Percentiles rank a stretch among this genome's conserved stretches.
Evolutionary conservation across 2,888 invertebrate species (phyloP).

Genomic region (Drosophila crucigera): DNA sequence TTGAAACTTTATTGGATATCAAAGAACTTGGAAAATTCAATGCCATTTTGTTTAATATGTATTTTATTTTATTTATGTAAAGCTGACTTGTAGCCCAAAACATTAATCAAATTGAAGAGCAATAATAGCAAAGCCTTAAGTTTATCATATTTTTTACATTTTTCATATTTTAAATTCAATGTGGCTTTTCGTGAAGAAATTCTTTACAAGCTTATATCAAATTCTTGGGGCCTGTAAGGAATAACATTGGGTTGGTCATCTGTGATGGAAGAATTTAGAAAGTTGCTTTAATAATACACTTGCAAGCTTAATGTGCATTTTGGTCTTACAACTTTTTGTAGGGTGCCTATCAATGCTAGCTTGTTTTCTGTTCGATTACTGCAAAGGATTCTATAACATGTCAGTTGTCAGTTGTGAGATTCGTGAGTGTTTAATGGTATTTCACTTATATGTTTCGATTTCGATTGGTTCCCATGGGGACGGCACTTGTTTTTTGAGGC

Average conservation of each 20-base stretch:
- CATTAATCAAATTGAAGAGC: not conserved
- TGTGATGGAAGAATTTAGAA: not conserved
- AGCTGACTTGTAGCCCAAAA: not conserved
- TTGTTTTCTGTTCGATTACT: not conserved
- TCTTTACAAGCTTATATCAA: not conserved
- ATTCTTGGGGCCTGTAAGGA: not conserved
- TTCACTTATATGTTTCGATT: not conserved
- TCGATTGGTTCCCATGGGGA: conserved; percentile 51
- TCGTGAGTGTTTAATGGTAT: conserved; percentile 45
- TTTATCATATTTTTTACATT: not conserved
- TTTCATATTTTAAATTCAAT: not conserved
- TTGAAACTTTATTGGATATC: not conserved
- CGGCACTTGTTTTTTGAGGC: conserved; percentile 36
- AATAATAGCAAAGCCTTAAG: not conserved
- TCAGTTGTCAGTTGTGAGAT: conserved; percentile 16
- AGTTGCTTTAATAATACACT: not conserved
- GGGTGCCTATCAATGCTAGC: not conserved
- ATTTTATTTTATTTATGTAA: not conserved
- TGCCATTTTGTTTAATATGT: not conserved
- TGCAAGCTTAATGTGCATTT: not conserved
- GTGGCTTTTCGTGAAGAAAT: not conserved
- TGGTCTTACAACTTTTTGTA: not conserved
- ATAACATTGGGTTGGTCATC: not conserved
- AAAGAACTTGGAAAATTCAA: not conserved
- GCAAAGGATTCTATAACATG: conserved; percentile 6